Conservation (phyloP, 64 coral and sea anemone genomes). For the Montipora foliosa region DNA sequence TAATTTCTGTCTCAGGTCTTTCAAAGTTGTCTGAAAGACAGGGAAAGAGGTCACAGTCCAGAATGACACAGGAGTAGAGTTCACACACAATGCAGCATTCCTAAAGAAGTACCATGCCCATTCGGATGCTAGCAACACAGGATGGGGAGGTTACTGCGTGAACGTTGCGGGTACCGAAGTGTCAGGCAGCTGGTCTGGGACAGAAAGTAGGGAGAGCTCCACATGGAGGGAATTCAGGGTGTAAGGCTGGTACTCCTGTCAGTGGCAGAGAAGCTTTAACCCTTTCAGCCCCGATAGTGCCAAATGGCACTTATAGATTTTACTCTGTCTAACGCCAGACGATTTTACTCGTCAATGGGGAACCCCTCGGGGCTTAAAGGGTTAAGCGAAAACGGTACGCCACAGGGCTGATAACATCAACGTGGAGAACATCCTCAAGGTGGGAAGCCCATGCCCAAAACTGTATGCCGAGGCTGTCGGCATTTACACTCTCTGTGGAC, state of each 20-base stretch:
- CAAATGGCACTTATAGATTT: no score
- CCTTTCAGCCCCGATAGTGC: no score
- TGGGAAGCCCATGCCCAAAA: no score
- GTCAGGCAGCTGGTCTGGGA: constrained; percentile 8
- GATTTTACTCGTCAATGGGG: no score
- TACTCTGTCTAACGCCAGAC: no score
- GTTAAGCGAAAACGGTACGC: neutral
- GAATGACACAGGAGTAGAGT: no score
- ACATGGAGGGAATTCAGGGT: constrained; percentile 9
- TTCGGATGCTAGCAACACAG: constrained; percentile 20
- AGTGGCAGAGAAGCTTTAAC: neutral
- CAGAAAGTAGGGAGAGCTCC: neutral
- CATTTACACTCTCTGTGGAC: neutral
- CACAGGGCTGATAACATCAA: constrained; percentile 7
- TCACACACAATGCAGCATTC: no score
- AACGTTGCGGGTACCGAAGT: neutral
- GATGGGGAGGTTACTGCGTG: constrained; percentile 13
- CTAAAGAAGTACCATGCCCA: neutral
- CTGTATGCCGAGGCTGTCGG: neutral
- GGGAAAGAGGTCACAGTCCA: no score
- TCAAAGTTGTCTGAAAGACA: no score
- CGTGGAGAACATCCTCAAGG: no score
- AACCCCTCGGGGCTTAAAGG: no score
- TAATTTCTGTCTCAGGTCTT: no score
- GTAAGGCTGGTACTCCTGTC: constrained; percentile 13